phyloP scores from a whole-genome alignment of 2,888 invertebrate genomes.

The Hololepta plana region DNA sequence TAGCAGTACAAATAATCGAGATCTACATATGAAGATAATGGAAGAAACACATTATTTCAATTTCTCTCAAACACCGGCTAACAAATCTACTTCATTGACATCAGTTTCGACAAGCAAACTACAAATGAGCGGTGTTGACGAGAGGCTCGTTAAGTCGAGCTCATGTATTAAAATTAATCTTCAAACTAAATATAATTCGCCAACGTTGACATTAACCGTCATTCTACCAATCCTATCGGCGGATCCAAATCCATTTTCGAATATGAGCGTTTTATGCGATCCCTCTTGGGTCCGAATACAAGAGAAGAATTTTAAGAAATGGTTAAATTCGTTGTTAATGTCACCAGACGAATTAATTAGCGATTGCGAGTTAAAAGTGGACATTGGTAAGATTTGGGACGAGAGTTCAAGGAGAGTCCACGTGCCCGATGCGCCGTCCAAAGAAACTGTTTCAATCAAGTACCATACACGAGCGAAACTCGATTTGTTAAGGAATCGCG shows the following conservation, averaged over 20 bases:
- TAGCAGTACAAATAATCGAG: no score
- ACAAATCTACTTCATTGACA: no score
- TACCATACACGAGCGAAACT: constrained; percentile 49
- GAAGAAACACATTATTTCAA: no score
- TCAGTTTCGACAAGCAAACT: no score
- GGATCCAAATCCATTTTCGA: constrained; percentile 49
- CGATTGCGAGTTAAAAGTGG: constrained; percentile 43
- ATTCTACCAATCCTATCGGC: no score
- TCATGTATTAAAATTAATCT: no score
- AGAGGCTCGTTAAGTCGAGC: no score
- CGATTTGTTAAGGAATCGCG: constrained; percentile 39
- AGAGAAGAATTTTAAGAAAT: constrained; percentile 54
- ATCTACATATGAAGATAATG: no score
- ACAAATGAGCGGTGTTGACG: no score
- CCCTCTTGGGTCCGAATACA: constrained; percentile 48
- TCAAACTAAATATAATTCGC: no score
- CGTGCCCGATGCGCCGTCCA: constrained; percentile 47
- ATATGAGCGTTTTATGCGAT: constrained; percentile 46
- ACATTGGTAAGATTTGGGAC: constrained; percentile 57
- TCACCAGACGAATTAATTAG: constrained; percentile 57
- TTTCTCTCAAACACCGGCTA: no score
- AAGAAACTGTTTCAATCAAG: constrained; percentile 46
- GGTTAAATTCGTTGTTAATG: constrained; percentile 60
- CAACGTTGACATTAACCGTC: no score
- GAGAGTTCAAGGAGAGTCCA: constrained; percentile 48